Evolutionary conservation across 2,888 invertebrate genomes (phyloP).

Genomic region (Troglohyphantes excavatus): DNA sequence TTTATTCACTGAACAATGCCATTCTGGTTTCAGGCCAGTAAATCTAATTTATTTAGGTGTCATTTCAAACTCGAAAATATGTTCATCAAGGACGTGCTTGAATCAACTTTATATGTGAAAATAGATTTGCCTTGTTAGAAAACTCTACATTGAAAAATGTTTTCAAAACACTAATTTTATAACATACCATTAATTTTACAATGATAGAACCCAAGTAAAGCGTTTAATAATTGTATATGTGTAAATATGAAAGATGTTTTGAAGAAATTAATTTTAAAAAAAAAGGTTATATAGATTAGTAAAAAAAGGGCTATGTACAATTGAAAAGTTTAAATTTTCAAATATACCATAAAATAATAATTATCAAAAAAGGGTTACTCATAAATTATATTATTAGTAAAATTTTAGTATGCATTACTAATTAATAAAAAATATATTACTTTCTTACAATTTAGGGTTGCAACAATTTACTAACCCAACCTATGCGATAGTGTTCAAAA

Average conservation of each 20-base stretch:
- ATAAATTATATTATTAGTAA: no score
- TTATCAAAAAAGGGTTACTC: no score
- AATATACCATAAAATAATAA: no score
- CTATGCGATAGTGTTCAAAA: no score
- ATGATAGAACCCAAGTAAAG: constrained; percentile 1
- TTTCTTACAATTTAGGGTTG: no score
- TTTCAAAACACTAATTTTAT: neutral
- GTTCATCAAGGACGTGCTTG: constrained; percentile 19
- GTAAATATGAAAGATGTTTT: constrained; percentile 47
- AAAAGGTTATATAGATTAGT: no score
- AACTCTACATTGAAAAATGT: neutral
- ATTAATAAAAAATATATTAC: no score
- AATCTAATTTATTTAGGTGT: constrained; percentile 51
- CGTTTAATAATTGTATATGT: constrained; percentile 40
- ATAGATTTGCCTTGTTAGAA: constrained; percentile 73
- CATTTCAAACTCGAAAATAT: constrained; percentile 40
- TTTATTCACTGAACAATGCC: constrained; percentile 14
- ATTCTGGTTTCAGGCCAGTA: constrained; percentile 32
- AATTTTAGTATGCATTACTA: no score
- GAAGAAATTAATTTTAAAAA: no score
- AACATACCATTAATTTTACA: neutral
- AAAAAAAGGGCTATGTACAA: no score
- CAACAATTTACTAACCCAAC: no score
- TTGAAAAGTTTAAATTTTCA: no score
- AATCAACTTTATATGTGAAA: constrained; percentile 40